These are phyloP conservation scores for Copidosoma aretas DNA, from an alignment of 2,888 invertebrate species.

Conservation along the genomic window DNA sequence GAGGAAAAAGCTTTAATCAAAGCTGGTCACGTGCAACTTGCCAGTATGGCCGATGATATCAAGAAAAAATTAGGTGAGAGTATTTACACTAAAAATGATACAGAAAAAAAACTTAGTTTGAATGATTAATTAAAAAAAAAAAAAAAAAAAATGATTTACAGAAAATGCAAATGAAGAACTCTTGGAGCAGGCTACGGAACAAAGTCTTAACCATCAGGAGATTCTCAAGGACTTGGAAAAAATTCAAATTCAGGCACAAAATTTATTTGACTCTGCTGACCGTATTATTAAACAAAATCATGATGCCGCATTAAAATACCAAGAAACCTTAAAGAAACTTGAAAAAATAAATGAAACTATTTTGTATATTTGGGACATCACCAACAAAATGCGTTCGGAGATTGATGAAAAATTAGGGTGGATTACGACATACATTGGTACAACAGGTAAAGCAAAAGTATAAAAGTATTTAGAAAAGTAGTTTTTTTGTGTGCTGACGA, in stretches of 20 bases:
- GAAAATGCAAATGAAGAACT: constrained; percentile 65
- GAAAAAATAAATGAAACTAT: constrained; percentile 66
- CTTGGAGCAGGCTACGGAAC: constrained; percentile 63
- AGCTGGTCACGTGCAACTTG: constrained; percentile 67
- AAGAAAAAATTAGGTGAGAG: constrained; percentile 65
- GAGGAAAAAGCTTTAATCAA: constrained; percentile 69
- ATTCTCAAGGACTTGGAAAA: constrained; percentile 65
- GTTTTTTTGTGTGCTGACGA: background rate
- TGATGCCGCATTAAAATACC: constrained; percentile 63
- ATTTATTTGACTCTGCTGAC: constrained; percentile 64
- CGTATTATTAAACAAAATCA: constrained; percentile 64
- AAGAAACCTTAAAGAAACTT: constrained; percentile 64
- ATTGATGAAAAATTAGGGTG: constrained; percentile 58
- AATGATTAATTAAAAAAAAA: constrained; percentile 1
- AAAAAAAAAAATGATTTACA: constrained; percentile 37
- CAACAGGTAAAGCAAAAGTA: constrained; percentile 49
- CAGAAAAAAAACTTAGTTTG: background rate
- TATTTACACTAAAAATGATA: background rate
- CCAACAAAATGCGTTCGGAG: constrained; percentile 54
- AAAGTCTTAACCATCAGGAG: constrained; percentile 65
- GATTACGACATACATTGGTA: constrained; percentile 57
- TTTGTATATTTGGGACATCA: constrained; percentile 56
- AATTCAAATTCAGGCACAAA: constrained; percentile 66
- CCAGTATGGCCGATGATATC: constrained; percentile 66
- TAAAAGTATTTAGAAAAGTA: background rate